Conservation (phyloP, 1,140 invertebrate species). For the Liolophura sinensis region DNA sequence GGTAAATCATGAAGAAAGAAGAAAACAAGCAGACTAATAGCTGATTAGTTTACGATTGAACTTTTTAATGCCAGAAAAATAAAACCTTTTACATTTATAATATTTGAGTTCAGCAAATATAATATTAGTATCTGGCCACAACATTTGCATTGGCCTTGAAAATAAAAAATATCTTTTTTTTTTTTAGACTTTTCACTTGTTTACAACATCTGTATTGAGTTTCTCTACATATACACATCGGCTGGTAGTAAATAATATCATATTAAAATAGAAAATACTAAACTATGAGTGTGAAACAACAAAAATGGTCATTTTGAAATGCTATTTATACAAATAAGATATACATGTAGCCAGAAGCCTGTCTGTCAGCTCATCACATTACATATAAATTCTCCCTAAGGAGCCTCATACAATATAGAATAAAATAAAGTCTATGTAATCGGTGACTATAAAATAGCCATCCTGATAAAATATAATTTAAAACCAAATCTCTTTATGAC, state of each 20-base stretch:
- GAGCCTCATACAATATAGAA: conserved; percentile 14
- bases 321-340: conserved; percentile 27
- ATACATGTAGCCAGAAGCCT: neutral
- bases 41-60: too few relatives aligned
- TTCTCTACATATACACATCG: conserved; percentile 22
- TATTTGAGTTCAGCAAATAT: conserved; percentile 37
- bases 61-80: conserved; percentile 44
- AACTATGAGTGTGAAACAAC: conserved; percentile 34
- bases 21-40: too few relatives aligned
- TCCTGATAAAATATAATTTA: conserved; percentile 32
- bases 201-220: conserved; percentile 16
- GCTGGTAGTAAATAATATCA: conserved; percentile 34
- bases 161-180: conserved; percentile 38
- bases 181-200: conserved; percentile 6
- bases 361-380: neutral
- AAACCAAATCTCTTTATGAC: conserved; percentile 20
- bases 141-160: conserved; percentile 23
- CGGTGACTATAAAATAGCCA: conserved; percentile 31
- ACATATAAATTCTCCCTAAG: neutral
- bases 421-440: conserved; percentile 23
- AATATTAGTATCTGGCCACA: conserved; percentile 18
- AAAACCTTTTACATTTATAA: conserved; percentile 41
- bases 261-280: conserved; percentile 44
- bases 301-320: conserved; percentile 15
- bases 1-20: too few relatives aligned